Base-by-base conservation (phyloP, 1,140 invertebrate genomes). In the Pteromalus puparum region DNA sequence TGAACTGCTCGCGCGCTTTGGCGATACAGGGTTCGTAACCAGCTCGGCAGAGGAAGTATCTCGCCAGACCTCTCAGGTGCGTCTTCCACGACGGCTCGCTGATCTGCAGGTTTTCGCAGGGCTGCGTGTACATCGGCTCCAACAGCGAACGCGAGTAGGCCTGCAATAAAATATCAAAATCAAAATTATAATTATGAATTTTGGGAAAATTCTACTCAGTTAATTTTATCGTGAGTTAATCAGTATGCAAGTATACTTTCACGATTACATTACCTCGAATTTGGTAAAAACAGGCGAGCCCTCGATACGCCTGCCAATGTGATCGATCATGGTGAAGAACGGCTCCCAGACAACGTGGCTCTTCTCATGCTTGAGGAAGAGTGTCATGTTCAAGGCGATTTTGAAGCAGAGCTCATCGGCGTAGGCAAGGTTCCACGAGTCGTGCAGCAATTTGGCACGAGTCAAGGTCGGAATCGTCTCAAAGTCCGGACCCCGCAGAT, bases 361-460 rank as follows among this genome's bases (percentile, higher is more conserved):
- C 21, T 95, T 94, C 90, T 97, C 96, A 38, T 94, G 92, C 87
- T 94, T 95, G 83, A 97, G 91, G 86, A 97, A 96, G 34, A 96
- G 89, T 0, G 96, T 97, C 95, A 97, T 96, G 87, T 97, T 95
- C 5, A 97, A 92, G 0, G 96, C 96, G 1, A 95, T 94, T 0
- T 93, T 94, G 87, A 96, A 96, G 84, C 94, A 94, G 4, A 97
- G 91, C 85, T 96, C 95, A 0, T 96, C 96, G n/a, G 95, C 95
- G 82, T 96, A 96, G 0, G 96, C 96, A 10, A 97, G 91, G 90
- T 97, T 96, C 95, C 96, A 96, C 0, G 96, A 95, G 87, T 97
- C 96, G 86, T 97, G 96, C 1, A 97, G 90, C 0, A 97, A 90
- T 90, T 97, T 97, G 0, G 96, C 96, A 81, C 96, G 93, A 0